Base-by-base conservation (phyloP, 1,140 invertebrate genomes). In the Achroia grisella region DNA sequence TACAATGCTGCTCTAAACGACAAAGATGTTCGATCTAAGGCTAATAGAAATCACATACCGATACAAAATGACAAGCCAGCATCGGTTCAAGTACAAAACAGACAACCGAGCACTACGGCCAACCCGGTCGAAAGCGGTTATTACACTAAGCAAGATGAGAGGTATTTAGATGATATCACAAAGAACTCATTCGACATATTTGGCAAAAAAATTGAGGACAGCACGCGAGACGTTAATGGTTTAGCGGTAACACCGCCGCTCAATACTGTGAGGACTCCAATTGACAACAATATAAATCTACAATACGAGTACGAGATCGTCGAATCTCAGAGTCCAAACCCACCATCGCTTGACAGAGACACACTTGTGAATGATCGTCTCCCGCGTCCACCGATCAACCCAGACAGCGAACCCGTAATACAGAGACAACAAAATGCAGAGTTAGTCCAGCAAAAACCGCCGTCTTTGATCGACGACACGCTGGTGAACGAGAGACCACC, bases 121-220 rank as follows among this genome's bases (percentile, higher is more conserved):
- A 91, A 90, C 58, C 90, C 91, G 3, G 70, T 89, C 15, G 89
- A 90, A 40, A 87, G 90, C 48, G 88, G 87, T 1, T 92, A 91
- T 55, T 93, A 92, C 62, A 93, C 91, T 0, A 91, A 91, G 62
- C 91, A 92, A 44, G 92, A 93, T 34, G 91, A 91, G 49, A 86
- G 87, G 28, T 87, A 91, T 17, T 79, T 93, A 29, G 93, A 93
- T 51, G 92, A 93, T 52, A 91, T 91, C 8, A 93, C 92, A 1
- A 92, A 91, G 61, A 92, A 92, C 52, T 93, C 92, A 39, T 93
- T 93, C 52, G 92, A 91, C 14, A 88, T 91, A 47, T 93, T 93
- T 52, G 93, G 93, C 0, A 90, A 93, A 57, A 93, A 93, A 70
- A 59, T 93, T 2, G 86, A 87, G 36, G 81, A 86, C 54, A 72